These are phyloP conservation scores for Scelioninae gen. 2 DNA, from an alignment of 2,888 invertebrate species.

Conservation along the genomic window DNA sequence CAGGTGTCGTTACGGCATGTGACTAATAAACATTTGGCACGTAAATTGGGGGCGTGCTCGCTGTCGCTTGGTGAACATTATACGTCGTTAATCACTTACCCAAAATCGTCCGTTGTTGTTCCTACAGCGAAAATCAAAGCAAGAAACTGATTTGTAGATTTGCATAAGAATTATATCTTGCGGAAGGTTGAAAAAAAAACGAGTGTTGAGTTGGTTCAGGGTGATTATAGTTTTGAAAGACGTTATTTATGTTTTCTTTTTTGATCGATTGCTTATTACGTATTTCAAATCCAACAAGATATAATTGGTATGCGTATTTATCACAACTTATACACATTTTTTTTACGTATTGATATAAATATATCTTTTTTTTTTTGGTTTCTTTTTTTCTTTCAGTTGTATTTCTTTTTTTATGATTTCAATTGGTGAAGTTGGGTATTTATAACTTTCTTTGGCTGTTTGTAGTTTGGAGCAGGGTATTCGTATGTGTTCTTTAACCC, in stretches of 20 bases:
- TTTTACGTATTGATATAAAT: neutral
- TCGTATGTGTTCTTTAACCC: slow-evolving; percentile 45
- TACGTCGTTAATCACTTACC: slow-evolving; percentile 39
- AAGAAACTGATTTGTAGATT: slow-evolving; percentile 38
- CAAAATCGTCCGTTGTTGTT: slow-evolving; percentile 59
- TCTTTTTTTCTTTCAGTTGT: slow-evolving; percentile 2
- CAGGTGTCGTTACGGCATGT: slow-evolving; percentile 28
- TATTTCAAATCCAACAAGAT: no score
- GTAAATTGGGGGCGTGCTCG: slow-evolving; percentile 48
- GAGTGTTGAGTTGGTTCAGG: no score
- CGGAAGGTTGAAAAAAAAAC: no score
- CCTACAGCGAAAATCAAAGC: slow-evolving; percentile 55
- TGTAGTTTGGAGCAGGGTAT: slow-evolving; percentile 43
- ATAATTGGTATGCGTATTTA: no score
- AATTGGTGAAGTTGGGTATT: slow-evolving; percentile 5
- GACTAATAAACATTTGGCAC: neutral
- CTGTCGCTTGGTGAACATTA: slow-evolving; percentile 53
- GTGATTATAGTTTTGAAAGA: no score
- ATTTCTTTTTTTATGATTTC: slow-evolving; percentile 1
- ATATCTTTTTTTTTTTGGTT: neutral
- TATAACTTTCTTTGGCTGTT: slow-evolving; percentile 23
- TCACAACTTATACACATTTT: neutral
- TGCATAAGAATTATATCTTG: slow-evolving; percentile 16
- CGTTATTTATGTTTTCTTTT: no score
- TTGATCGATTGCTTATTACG: no score